Percentiles rank a stretch among this genome's conserved stretches.
Evolutionary conservation across 2,113 vertebrate species (phyloP).

Genomic region (Morone saxatilis): DNA sequence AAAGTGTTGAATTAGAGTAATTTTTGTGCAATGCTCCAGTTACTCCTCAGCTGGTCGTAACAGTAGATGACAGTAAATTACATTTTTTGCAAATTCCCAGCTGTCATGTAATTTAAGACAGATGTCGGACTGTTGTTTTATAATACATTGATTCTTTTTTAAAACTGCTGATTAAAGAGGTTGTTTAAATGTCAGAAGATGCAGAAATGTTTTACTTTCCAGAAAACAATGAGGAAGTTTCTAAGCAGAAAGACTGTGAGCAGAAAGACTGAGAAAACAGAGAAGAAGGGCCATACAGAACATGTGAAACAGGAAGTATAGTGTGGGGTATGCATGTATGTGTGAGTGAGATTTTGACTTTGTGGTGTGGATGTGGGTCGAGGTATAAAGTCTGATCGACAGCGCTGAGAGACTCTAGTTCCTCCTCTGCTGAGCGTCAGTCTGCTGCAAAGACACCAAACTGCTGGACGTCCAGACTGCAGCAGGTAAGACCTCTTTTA

Average conservation of each 20-base stretch:
- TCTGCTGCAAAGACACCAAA: not conserved
- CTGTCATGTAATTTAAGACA: no score
- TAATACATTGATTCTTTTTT: no score
- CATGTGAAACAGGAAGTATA: constrained; percentile 53
- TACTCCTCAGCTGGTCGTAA: no score
- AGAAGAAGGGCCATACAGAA: not conserved
- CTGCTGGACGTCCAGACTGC: constrained; percentile 25
- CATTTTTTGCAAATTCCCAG: no score
- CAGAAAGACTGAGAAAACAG: not conserved
- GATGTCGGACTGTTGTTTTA: not conserved
- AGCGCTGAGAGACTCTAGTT: not conserved
- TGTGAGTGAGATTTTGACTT: constrained; percentile 23
- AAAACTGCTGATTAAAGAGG: no score
- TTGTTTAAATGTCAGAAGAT: not conserved
- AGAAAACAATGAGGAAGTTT: constrained; percentile 3
- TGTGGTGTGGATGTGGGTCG: constrained; percentile 23
- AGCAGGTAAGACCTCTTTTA: not conserved
- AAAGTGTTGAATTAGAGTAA: no score
- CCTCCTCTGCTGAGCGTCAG: constrained; percentile 8
- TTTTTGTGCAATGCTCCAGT: no score
- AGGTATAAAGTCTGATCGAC: not conserved
- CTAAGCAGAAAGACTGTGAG: not conserved
- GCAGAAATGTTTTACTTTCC: not conserved
- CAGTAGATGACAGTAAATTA: no score
- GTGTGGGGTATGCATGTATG: not conserved